A percentile compares a stretch with the other conserved stretches of the same genome.
Conservation (phyloP, 1,140 invertebrate genomes). For the Andricus grossulariae region DNA sequence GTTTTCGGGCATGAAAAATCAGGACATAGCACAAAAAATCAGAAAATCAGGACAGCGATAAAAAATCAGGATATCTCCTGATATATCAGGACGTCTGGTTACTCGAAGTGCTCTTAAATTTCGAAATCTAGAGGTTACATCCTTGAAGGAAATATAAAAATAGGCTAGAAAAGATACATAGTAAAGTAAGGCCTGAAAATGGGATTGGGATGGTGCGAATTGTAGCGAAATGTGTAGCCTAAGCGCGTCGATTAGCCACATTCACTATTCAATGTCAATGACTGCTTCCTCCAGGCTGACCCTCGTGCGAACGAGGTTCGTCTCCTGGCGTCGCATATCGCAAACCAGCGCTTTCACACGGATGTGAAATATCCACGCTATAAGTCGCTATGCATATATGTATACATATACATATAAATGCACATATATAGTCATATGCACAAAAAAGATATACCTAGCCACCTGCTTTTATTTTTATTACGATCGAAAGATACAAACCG, state of each 20-base stretch:
- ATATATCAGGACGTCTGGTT: too few species aligned
- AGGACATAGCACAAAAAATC: too few species aligned
- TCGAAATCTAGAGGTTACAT: neutral
- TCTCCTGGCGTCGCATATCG: slow-evolving; percentile 33
- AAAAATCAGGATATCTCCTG: too few species aligned
- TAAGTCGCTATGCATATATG: slow-evolving; percentile 17
- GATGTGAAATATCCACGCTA: slow-evolving; percentile 51
- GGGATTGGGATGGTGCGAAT: slow-evolving; percentile 38
- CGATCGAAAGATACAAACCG: slow-evolving; percentile 9
- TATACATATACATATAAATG: too few species aligned
- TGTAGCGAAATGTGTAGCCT: slow-evolving; percentile 28
- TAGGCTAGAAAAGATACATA: neutral
- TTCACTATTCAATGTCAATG: slow-evolving; percentile 67
- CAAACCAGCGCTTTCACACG: slow-evolving; percentile 62
- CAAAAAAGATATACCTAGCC: neutral
- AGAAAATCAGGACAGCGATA: too few species aligned
- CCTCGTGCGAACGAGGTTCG: slow-evolving; percentile 50
- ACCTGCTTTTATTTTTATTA: neutral
- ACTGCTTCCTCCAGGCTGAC: slow-evolving; percentile 62
- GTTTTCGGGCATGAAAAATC: too few species aligned
- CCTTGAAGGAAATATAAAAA: neutral
- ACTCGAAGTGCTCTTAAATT: too few species aligned
- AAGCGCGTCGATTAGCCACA: slow-evolving; percentile 58
- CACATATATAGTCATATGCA: neutral
- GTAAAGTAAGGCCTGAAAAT: neutral